Evolutionary conservation across 92 coral and sea anemone genomes (phyloP).

Genomic region (Parazoanthus swiftii): DNA sequence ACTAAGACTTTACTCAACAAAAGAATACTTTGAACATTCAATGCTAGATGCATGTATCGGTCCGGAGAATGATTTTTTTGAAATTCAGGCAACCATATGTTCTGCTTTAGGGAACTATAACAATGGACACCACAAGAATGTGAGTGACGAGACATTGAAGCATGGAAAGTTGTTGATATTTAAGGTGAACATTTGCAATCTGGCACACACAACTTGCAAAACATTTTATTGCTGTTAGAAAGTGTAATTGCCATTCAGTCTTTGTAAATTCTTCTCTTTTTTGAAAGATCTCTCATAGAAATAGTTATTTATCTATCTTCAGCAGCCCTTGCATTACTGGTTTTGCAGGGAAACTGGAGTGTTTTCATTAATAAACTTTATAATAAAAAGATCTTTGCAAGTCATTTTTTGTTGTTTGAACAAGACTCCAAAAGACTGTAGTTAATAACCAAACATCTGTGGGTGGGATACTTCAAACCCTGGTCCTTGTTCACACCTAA

Average conservation of each 20-base stretch:
- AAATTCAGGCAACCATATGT: neutral
- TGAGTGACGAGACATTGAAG: neutral
- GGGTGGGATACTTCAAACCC: no score
- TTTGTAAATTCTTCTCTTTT: slow-evolving; percentile 35
- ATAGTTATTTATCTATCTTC: slow-evolving; percentile 44
- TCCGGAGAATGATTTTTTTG: slow-evolving; percentile 18
- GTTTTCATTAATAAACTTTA: slow-evolving; percentile 30
- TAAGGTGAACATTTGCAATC: slow-evolving; percentile 20
- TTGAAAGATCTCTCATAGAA: slow-evolving; percentile 27
- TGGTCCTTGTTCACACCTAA: no score
- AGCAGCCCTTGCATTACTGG: slow-evolving; percentile 9
- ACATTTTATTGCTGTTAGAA: neutral
- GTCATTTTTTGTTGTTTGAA: neutral
- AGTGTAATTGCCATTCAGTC: slow-evolving; percentile 8
- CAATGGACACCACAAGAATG: neutral
- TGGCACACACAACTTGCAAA: slow-evolving; percentile 10
- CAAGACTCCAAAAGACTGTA: neutral
- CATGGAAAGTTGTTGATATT: slow-evolving; percentile 18
- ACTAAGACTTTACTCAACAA: neutral
- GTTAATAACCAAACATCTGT: no score
- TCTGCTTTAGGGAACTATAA: slow-evolving; percentile 20
- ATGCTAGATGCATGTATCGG: neutral
- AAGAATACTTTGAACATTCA: slow-evolving; percentile 17
- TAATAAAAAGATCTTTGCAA: slow-evolving; percentile 18
- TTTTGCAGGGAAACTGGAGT: slow-evolving; percentile 31